Percentiles rank a stretch among this genome's conserved stretches.
These are phyloP conservation scores for Syngnathoides biaculeatus DNA, from an alignment of 2,113 vertebrate genomes.

Conservation along the genomic window DNA sequence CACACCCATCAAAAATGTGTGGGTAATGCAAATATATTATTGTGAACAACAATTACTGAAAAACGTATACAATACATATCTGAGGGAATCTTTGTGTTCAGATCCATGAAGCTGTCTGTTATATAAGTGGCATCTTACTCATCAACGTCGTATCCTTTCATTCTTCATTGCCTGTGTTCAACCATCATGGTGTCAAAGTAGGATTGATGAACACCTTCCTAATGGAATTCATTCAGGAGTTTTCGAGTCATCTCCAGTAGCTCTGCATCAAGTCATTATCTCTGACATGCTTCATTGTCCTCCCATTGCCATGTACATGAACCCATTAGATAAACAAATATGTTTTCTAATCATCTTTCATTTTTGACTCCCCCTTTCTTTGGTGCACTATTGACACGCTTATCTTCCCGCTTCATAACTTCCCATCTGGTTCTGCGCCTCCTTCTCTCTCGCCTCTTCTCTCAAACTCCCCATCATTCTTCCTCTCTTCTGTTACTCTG, in stretches of 20 bases:
- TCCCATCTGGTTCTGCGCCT: slow-evolving; percentile 17
- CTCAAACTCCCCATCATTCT: slow-evolving; percentile 7
- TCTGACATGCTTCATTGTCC: slow-evolving; percentile 12
- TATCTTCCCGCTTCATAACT: slow-evolving; percentile 34
- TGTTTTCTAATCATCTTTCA: slow-evolving; percentile 48
- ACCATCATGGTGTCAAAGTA: slow-evolving; percentile 16
- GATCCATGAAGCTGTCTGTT: slow-evolving; percentile 4
- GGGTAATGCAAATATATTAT: neutral
- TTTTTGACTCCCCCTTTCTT: slow-evolving; percentile 59
- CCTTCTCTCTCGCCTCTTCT: slow-evolving; percentile 11
- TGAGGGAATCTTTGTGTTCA: neutral
- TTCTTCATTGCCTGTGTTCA: neutral
- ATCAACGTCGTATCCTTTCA: slow-evolving; percentile 21
- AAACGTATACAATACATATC: neutral
- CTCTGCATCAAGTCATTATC: slow-evolving; percentile 3
- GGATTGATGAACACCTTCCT: slow-evolving; percentile 10
- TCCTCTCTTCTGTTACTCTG: neutral
- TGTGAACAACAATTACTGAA: neutral
- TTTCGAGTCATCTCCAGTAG: slow-evolving; percentile 21
- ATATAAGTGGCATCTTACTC: neutral
- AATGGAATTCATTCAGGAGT: slow-evolving; percentile 24
- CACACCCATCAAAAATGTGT: neutral
- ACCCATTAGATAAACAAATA: slow-evolving; percentile 22
- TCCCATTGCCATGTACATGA: slow-evolving; percentile 34
- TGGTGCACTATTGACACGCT: slow-evolving; percentile 59